Base-by-base conservation (phyloP, 2,888 invertebrate species). In the Nebria salina region DNA sequence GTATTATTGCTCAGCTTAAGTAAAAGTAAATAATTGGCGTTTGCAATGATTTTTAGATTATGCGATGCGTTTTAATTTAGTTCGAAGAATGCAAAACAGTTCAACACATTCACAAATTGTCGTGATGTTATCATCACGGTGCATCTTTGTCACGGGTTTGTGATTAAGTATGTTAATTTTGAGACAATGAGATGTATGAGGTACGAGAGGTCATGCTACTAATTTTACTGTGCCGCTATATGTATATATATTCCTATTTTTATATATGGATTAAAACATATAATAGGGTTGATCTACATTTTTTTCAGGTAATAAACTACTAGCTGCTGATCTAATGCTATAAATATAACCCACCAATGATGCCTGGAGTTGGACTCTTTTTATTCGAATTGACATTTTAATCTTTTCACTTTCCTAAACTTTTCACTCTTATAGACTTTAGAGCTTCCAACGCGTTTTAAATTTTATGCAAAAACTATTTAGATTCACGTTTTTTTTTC, bases 141-240 rank as follows among this genome's bases (percentile, higher is more conserved):
- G 54, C 54, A 54, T 54, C 54, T 54, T 54, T 54, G 54, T 54
- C 54, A 54, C 54, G 54, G 54, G 54, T 54, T 54, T 54, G 13
- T 54, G 54, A 54, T 54, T 54, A 54, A 54, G 54, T 54, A 54
- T 54, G 54, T 54, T 54, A 54, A 54, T 54, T 54, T 54, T 54
- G 13, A 13, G 54, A 54, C 54, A 54, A 54, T 54, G 54, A 54
- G 54, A 54, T 54, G 54, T 54, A 54, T 54, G 13, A 54, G 54
- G 8, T 54, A 54, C 54, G 54, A 54, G 54, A 54, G 13, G 54
- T 54, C 54, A 54, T 54, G 54, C 54, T 54, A 54, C 1, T 54
- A 54, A 54, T 54, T 54, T 54, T 54, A 54, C 54, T 54, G 54
- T 54, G 54, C 54, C 54, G 54, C 54, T 13, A 54, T 13, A 11